These are phyloP conservation scores for Coecobrya sp. DNA, from an alignment of 2,888 invertebrate genomes.

Conservation along the genomic window DNA sequence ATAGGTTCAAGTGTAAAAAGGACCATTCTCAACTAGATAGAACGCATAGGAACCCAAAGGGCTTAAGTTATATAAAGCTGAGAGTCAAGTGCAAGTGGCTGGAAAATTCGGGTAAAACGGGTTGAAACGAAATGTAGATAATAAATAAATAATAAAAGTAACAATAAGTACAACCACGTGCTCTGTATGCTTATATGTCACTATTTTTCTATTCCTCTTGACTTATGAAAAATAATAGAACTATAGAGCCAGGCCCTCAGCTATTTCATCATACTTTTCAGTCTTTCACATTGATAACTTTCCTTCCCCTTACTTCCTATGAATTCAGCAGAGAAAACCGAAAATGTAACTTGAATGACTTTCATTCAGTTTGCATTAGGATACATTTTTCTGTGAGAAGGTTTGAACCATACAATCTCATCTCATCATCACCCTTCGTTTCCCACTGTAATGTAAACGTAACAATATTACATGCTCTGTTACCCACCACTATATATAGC, in stretches of 20 bases:
- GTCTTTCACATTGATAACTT: conserved; percentile 19
- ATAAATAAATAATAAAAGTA: conserved; percentile 68
- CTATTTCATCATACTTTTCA: conserved; percentile 56
- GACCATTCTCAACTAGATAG: not conserved
- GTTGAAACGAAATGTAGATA: conserved; percentile 65
- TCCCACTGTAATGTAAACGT: conserved; percentile 86
- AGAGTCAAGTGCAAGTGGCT: conserved; percentile 66
- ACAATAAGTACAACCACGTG: conserved; percentile 31
- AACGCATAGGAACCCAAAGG: not conserved
- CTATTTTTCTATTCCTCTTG: conserved; percentile 37
- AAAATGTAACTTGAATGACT: conserved; percentile 41
- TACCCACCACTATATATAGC: conserved; percentile 25
- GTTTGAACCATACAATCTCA: conserved; percentile 82
- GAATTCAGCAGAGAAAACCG: not conserved
- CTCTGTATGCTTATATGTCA: not conserved
- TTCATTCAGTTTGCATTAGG: conserved; percentile 42
- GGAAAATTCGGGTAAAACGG: conserved; percentile 70
- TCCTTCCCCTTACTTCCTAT: conserved; percentile 11
- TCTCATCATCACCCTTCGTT: conserved; percentile 85
- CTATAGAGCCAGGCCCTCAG: conserved; percentile 13
- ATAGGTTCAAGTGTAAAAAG: not conserved
- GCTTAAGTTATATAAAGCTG: conserved; percentile 1
- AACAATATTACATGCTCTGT: conserved; percentile 84
- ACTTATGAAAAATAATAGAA: conserved; percentile 71
- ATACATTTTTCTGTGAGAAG: conserved; percentile 13